Conservation (phyloP, 2,797 vertebrate genomes). For the Iguana delicatissima region DNA sequence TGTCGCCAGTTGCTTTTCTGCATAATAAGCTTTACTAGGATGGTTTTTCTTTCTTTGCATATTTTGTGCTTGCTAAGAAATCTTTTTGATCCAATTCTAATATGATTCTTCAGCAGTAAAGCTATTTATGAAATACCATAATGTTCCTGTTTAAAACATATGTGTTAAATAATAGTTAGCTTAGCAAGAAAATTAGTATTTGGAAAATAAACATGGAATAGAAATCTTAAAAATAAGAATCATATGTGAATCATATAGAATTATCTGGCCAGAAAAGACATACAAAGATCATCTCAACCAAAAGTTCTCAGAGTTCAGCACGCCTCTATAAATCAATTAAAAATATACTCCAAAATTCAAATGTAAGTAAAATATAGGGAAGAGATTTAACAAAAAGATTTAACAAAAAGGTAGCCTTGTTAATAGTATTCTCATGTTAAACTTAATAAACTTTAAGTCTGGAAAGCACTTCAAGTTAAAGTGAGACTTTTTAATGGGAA, state of each 20-base stretch:
- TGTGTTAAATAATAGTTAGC: conserved; percentile 27
- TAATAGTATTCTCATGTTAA: not conserved
- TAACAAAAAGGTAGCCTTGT: not conserved
- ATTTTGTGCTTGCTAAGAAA: conserved; percentile 26
- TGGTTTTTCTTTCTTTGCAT: conserved; percentile 20
- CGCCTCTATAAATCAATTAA: not conserved
- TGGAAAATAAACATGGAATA: conserved; percentile 26
- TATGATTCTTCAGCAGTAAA: conserved; percentile 10
- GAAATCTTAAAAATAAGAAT: not conserved
- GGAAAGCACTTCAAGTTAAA: not conserved
- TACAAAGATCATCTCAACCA: not conserved
- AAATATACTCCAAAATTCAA: not conserved
- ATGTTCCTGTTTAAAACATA: conserved; percentile 13
- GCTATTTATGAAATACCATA: conserved; percentile 4
- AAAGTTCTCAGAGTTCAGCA: not conserved
- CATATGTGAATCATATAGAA: not conserved
- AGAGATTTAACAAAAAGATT: too few species aligned
- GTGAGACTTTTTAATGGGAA: not conserved
- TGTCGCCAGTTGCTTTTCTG: conserved; percentile 6
- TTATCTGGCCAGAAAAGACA: not conserved
- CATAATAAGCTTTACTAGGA: not conserved
- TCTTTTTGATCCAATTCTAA: conserved; percentile 23
- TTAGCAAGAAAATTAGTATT: not conserved
- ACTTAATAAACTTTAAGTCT: not conserved
- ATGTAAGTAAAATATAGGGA: not conserved